Conservation (phyloP, 1,140 invertebrate genomes). For the Probaryconus sp. region DNA sequence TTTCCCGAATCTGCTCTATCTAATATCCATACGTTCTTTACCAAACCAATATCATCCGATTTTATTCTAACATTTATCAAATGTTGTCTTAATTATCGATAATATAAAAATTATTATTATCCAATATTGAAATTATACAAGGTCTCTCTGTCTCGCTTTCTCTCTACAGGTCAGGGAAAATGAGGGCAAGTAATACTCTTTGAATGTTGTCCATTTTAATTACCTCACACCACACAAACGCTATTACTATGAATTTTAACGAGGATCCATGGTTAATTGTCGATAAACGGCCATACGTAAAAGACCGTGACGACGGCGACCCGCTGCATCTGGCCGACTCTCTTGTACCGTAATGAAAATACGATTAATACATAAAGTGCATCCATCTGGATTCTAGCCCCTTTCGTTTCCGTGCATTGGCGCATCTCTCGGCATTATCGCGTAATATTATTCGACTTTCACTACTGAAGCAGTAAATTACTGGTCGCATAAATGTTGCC, state of each 20-base stretch:
- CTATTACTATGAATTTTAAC: constrained; percentile 37
- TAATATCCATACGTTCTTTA: constrained; percentile 33
- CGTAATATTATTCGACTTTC: constrained; percentile 39
- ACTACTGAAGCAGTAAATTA: constrained; percentile 29
- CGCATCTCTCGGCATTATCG: constrained; percentile 9
- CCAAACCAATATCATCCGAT: constrained; percentile 19
- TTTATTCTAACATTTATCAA: too few species aligned
- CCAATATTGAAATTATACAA: too few species aligned
- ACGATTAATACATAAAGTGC: constrained; percentile 48
- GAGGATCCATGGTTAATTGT: constrained; percentile 33
- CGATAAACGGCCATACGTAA: constrained; percentile 35
- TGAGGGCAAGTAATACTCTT: background rate
- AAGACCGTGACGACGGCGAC: constrained; percentile 26
- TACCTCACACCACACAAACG: constrained; percentile 1
- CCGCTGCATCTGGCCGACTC: constrained; percentile 7
- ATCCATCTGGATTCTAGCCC: constrained; percentile 32
- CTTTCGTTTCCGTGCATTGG: constrained; percentile 14
- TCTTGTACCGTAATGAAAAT: constrained; percentile 35
- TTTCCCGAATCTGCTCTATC: constrained; percentile 48
- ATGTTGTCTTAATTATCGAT: too few species aligned
- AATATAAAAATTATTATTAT: too few species aligned
- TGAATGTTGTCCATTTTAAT: constrained; percentile 3
- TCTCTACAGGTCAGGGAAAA: too few species aligned
- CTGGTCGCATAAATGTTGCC: constrained; percentile 18
- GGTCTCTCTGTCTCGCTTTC: too few species aligned